Evolutionary conservation across 2,888 invertebrate species (phyloP).

Genomic region (Galeruca laticollis): DNA sequence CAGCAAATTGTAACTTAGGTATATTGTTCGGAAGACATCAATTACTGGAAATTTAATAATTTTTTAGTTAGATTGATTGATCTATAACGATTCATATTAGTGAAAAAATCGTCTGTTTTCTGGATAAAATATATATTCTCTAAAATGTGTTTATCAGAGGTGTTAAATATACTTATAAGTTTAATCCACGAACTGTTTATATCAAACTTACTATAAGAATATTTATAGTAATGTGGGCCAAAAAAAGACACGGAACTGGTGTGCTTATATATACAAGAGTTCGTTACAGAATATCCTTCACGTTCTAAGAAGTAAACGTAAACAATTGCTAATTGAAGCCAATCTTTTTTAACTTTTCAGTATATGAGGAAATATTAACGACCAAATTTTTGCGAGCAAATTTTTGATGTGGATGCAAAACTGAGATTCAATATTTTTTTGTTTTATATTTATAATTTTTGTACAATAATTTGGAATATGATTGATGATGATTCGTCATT

Average conservation of each 20-base stretch:
- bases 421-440: no score
- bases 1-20: no score
- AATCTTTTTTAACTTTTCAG: background rate
- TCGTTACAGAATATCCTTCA: background rate
- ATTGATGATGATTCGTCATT: no score
- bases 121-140: no score
- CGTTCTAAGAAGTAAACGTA: background rate
- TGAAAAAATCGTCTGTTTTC: no score
- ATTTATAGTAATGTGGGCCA: background rate
- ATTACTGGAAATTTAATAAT: no score
- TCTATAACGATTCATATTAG: no score
- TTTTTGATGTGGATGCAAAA: background rate
- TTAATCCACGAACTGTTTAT: background rate
- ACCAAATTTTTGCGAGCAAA: background rate
- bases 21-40: no score
- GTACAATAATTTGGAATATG: no score
- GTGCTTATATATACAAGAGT: background rate
- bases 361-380: background rate
- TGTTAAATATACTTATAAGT: background rate
- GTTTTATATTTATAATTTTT: no score
- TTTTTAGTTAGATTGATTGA: no score
- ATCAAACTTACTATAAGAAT: background rate
- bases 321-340: background rate
- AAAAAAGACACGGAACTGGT: conserved; percentile 3
- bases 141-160: no score